A percentile compares a stretch with the other conserved stretches of the same genome.
Evolutionary conservation across 2,888 invertebrate species (phyloP).

Genomic region (Sepioteuthis lessoniana): DNA sequence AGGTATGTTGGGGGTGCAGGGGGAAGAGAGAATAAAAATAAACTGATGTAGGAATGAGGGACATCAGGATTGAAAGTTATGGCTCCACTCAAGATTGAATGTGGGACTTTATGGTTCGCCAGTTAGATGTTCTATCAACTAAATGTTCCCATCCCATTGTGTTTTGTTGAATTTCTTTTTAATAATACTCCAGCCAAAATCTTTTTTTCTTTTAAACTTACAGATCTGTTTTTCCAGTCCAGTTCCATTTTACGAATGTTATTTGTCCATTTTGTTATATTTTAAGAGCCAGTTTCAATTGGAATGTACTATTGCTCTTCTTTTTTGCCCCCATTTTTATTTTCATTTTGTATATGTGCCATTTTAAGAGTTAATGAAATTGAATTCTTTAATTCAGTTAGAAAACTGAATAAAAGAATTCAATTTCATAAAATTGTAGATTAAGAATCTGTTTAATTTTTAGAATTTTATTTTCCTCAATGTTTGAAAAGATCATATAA

Average conservation of each 20-base stretch:
- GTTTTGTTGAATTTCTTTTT: not conserved
- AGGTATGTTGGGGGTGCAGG: not conserved
- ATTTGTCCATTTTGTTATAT: constrained; percentile 14
- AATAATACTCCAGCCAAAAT: not conserved
- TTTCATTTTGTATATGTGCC: not conserved
- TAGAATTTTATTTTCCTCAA: too few species aligned
- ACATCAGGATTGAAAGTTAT: not conserved
- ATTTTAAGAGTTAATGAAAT: not conserved
- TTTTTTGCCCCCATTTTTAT: not conserved
- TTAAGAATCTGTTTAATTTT: too few species aligned
- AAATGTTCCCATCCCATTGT: not conserved
- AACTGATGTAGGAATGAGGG: not conserved
- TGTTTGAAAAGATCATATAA: too few species aligned
- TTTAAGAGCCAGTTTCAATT: not conserved
- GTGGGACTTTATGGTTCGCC: constrained; percentile 1
- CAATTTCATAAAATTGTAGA: too few species aligned
- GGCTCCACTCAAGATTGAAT: not conserved
- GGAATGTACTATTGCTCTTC: not conserved
- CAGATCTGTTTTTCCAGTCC: not conserved
- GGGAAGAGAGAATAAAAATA: not conserved
- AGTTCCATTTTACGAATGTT: not conserved
- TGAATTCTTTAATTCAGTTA: not conserved
- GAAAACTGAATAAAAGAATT: too few species aligned
- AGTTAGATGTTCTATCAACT: constrained; percentile 2
- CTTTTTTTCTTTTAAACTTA: not conserved